A percentile compares a stretch with the other conserved stretches of the same genome.
These are phyloP conservation scores for Spodoptera picta DNA, from an alignment of 2,888 invertebrate genomes.

Conservation along the genomic window DNA sequence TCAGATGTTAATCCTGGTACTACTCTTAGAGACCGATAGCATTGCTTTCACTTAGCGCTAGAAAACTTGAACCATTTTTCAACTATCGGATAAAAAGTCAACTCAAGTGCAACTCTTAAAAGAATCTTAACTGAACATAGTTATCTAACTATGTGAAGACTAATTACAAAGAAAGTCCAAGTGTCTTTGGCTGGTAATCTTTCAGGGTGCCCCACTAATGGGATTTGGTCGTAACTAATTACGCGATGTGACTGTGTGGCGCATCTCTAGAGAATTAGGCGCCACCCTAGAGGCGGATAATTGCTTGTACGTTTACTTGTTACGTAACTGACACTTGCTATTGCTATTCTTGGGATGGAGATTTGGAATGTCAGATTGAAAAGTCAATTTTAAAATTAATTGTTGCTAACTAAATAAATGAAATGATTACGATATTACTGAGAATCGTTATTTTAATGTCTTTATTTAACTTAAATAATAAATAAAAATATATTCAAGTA, in stretches of 20 bases:
- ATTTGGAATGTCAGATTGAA: constrained; percentile 8
- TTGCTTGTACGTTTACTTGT: constrained; percentile 22
- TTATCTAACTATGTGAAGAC: neutral
- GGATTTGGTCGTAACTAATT: constrained; percentile 63
- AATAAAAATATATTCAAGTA: too few species aligned
- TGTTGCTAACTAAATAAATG: too few species aligned
- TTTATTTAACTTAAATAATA: too few species aligned
- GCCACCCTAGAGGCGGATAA: constrained; percentile 35
- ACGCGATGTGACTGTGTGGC: constrained; percentile 48
- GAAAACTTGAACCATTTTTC: neutral
- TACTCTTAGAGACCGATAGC: too few species aligned
- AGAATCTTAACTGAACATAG: constrained; percentile 1
- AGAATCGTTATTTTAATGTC: too few species aligned
- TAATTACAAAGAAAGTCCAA: constrained; percentile 28
- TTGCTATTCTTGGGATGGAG: constrained; percentile 18
- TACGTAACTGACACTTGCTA: constrained; percentile 31
- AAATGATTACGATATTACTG: too few species aligned
- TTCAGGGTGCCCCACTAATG: constrained; percentile 46
- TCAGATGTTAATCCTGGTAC: too few species aligned
- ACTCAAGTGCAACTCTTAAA: neutral
- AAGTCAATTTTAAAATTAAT: too few species aligned
- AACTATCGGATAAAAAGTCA: neutral
- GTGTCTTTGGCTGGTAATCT: constrained; percentile 37
- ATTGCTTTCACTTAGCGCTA: too few species aligned
- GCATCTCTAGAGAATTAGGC: constrained; percentile 57